Evolutionary conservation across 1,140 invertebrate species (phyloP), one percentile per base, ranked within the genome.

Genomic region (Cydia strobilella): DNA sequence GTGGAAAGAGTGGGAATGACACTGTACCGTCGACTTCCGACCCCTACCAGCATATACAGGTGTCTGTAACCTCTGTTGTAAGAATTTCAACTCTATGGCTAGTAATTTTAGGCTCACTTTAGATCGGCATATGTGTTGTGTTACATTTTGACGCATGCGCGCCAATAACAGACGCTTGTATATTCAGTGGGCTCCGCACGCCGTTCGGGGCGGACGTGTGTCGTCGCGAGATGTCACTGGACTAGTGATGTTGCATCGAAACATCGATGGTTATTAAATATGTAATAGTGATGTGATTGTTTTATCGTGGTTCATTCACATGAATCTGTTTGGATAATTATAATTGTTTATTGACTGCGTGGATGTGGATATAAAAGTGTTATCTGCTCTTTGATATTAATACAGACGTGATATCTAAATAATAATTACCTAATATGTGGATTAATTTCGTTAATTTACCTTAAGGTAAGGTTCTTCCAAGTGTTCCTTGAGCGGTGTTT

Each of bases 21-120:
- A 90, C 85, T 92, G 90, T 89, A 92, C 86, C 87, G 81, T 83
- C 82, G 82, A 89, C 90, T 90, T 90, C 88, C 90, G 87, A 88
- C 85, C 87, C 85, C 82, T 86, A 83, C 83, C 83, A 82, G 73
- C 77, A 86, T 87, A 81, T 88, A 91, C 90, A 91, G 90, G 90
- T 91, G 90, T 88, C 86, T 83, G 84, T 81, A 23, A n/a, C n/a
- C 7, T 15, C 6, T 7, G 48, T 39, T 73, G 48, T 9, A 54
- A 10, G 7, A 82, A 80, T 79, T 65, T 65, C 39, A 39, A 71
- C 80, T 69, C 71, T 87, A 79, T 71, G 63, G 0, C 3, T 15
- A 1, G 2, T 13, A 0, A 2, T 27, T 72, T 42, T 20, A 72
- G 20, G 23, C 12, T 51, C 20, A 15, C 3, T 72, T 72, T 77